Conservation (phyloP, 2,888 invertebrate species). For the Caenorhabditis angaria region DNA sequence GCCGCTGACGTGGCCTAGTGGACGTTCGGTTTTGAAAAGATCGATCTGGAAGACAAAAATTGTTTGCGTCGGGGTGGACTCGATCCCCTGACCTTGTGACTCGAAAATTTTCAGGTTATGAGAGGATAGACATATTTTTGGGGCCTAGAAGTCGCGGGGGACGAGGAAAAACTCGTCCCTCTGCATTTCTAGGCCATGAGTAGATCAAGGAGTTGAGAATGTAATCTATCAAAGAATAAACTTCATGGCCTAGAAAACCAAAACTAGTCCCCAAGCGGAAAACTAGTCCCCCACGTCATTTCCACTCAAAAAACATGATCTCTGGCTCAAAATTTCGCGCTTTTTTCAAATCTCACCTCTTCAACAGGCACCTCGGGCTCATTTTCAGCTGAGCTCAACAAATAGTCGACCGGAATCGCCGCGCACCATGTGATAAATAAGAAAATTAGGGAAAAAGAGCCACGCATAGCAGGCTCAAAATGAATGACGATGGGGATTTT, state of each 20-base stretch:
- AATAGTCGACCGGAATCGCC: background rate
- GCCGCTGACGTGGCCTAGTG: constrained; percentile 71
- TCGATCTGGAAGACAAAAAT: constrained; percentile 38
- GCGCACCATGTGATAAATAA: background rate
- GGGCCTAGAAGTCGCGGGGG: no score
- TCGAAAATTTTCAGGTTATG: no score
- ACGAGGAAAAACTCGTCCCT: no score
- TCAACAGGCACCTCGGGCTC: background rate
- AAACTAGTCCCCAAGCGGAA: no score
- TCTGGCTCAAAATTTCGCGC: background rate
- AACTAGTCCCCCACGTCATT: background rate
- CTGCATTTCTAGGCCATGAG: no score
- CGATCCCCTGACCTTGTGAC: no score
- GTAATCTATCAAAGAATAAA: no score
- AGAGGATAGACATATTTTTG: no score
- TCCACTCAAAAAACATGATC: background rate
- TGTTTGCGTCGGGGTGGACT: no score
- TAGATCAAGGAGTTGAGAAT: no score
- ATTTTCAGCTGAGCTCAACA: background rate
- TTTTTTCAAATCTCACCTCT: background rate
- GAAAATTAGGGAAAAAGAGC: constrained; percentile 15
- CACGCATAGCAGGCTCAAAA: constrained; percentile 8
- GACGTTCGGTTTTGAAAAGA: constrained; percentile 40
- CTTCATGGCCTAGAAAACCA: no score
- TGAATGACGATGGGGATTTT: background rate